Percentiles rank a stretch among this genome's conserved stretches.
Conservation (phyloP, 2,797 vertebrate species). For the Salmo trutta region DNA sequence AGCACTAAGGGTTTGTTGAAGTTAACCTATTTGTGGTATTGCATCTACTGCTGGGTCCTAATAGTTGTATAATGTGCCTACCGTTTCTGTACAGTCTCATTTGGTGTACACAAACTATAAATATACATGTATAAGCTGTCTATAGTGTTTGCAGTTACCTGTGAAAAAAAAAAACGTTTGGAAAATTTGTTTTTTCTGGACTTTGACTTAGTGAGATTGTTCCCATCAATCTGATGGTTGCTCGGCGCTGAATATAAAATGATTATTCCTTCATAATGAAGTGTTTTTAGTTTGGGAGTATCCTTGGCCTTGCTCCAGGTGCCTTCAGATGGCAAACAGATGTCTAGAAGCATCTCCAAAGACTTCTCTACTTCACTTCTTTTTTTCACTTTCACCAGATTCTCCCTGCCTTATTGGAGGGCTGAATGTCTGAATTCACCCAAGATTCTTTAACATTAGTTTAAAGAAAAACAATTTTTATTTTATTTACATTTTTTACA, state of each 20-base stretch:
- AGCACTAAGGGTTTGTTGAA: background rate
- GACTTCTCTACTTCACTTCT: slow-evolving; percentile 49
- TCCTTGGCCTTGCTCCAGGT: slow-evolving; percentile 68
- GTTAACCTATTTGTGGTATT: background rate
- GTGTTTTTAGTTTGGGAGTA: slow-evolving; percentile 64
- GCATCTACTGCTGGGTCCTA: background rate
- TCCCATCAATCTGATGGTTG: slow-evolving; percentile 10
- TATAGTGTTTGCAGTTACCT: background rate
- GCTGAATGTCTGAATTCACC: background rate
- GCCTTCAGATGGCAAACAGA: slow-evolving; percentile 76
- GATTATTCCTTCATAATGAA: slow-evolving; percentile 72
- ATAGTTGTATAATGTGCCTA: background rate
- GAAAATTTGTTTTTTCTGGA: background rate
- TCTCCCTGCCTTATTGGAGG: slow-evolving; percentile 16
- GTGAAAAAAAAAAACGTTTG: background rate
- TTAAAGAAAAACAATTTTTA: slow-evolving; percentile 33
- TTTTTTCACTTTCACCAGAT: slow-evolving; percentile 39
- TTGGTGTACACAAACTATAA: background rate
- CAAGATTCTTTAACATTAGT: slow-evolving; percentile 16
- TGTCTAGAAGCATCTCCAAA: slow-evolving; percentile 71
- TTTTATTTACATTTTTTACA: slow-evolving; percentile 21
- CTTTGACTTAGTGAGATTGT: background rate
- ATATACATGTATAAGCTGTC: background rate
- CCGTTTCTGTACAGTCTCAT: too few species aligned
- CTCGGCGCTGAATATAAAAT: slow-evolving; percentile 37